phyloP scores from a whole-genome alignment of 1,140 invertebrate species.

The Portunus trituberculatus region DNA sequence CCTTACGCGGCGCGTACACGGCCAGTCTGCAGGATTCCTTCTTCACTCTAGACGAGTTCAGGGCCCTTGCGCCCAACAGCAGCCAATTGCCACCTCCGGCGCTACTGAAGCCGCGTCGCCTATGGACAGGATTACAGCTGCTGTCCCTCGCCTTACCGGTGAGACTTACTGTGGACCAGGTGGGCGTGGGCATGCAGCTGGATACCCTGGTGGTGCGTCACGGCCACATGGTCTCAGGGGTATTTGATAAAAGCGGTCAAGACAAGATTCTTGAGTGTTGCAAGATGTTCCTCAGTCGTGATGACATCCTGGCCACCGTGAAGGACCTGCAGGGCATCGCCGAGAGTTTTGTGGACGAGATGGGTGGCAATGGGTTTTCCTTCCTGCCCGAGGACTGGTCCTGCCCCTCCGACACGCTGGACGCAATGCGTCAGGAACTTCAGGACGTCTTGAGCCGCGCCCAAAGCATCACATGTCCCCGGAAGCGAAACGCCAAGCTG shows the following conservation, averaged over 20 bases:
- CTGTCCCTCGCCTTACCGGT: constrained; percentile 1
- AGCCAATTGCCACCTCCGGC: background rate
- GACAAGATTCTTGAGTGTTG: constrained; percentile 31
- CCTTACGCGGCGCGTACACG: background rate
- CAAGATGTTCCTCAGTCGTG: constrained; percentile 27
- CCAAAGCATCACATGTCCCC: background rate
- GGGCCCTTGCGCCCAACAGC: background rate
- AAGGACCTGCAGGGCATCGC: background rate
- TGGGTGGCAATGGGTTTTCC: background rate
- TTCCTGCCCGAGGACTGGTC: background rate
- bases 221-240: constrained; percentile 23
- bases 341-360: background rate
- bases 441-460: background rate
- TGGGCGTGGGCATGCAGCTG: background rate
- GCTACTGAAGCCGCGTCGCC: background rate
- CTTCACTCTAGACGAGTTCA: background rate
- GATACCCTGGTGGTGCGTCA: constrained; percentile 44
- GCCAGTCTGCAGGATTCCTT: background rate
- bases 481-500: background rate
- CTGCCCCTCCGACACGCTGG: background rate
- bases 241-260: background rate
- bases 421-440: background rate
- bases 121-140: constrained; percentile 45
- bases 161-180: background rate
- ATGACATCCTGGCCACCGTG: background rate